These are phyloP conservation scores for Harpagifer antarcticus DNA, from an alignment of 2,797 vertebrate species.

Conservation along the genomic window DNA sequence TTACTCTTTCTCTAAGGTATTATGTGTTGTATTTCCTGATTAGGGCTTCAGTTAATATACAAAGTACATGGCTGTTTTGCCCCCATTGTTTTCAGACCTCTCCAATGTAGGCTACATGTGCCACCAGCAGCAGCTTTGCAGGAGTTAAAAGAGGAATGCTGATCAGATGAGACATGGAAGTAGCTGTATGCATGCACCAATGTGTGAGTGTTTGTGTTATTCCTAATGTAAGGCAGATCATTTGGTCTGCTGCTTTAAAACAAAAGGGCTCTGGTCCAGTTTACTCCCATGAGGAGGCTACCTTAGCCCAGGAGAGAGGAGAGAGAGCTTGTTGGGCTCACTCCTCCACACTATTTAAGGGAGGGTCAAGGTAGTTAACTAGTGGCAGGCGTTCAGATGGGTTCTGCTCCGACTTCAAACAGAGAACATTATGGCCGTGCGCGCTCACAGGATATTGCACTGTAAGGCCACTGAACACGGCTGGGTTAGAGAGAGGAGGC, in stretches of 20 bases:
- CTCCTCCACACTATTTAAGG: slow-evolving; percentile 75
- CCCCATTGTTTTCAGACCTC: slow-evolving; percentile 29
- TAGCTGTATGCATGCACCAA: slow-evolving; percentile 33
- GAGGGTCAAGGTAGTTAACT: slow-evolving; percentile 80
- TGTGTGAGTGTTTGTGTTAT: slow-evolving; percentile 51
- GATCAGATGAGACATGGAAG: slow-evolving; percentile 64
- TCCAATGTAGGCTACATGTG: slow-evolving; percentile 29
- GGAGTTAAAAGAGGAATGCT: slow-evolving; percentile 46
- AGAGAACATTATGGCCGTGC: slow-evolving; percentile 75
- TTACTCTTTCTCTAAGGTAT: slow-evolving; percentile 3
- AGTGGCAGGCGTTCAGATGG: slow-evolving; percentile 79
- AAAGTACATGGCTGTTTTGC: slow-evolving; percentile 12
- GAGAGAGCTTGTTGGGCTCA: slow-evolving; percentile 69
- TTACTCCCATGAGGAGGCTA: slow-evolving; percentile 63
- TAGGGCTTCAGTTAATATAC: slow-evolving; percentile 1
- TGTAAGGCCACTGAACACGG: slow-evolving; percentile 77
- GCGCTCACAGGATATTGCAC: slow-evolving; percentile 82
- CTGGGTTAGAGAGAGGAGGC: slow-evolving; percentile 81
- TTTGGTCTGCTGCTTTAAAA: slow-evolving; percentile 79
- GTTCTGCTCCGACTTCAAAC: slow-evolving; percentile 81
- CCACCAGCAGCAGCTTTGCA: slow-evolving; percentile 32
- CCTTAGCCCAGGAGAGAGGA: slow-evolving; percentile 57
- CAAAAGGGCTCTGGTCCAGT: slow-evolving; percentile 73
- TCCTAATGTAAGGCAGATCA: slow-evolving; percentile 58
- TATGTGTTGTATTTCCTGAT: slow-evolving; percentile 8